Base-by-base conservation (phyloP, 2,113 vertebrate species). In the Capreolus pygargus region DNA sequence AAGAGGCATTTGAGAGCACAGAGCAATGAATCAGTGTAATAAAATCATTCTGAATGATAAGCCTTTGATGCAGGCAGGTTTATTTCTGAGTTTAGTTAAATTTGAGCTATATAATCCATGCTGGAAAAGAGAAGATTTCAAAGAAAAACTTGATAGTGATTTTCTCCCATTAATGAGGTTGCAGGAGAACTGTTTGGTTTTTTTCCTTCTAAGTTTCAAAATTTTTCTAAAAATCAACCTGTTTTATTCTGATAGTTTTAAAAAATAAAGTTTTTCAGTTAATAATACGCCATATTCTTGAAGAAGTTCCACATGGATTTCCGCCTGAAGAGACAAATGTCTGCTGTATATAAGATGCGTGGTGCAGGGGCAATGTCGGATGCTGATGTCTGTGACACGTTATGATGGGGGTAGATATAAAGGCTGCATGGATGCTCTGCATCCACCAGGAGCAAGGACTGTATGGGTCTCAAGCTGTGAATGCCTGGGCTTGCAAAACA, bases 341-440 rank as follows among this genome's bases (percentile, higher is more conserved):
- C 7, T 17, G 5, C 3, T 54, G 17, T 17, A 1, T 19, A 0
- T 39, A 19, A 74, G 74, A n/a, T 14, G 1, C 0, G 1, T 2
- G 0, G 1, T 23, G 8, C 28, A 27, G 1, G 21, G 45, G 23
- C 9, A 13, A 30, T 11, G 45, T 79, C 3, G 3, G 3, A 15
- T 25, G 27, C 52, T 54, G 91, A 52, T n/a, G 52, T 21, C 2
- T 6, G 3, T 27, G 61, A 50, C 9, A 33, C 17, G n/a, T n/a
- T 33, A 82, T 0, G 0, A 14, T 84, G n/a, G 15, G 33, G 43
- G 23, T 81, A 58, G 55, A 50, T 30, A 76, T 2, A 27, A 43
- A 33, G 15, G n/a, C 19, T 25, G 10, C 23, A 14, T 1, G 17
- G 28, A 25, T n/a, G 50, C 27, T 27, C 36, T 14, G 12, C n/a